These are phyloP conservation scores for Acanthurus leucopareius DNA, from an alignment of 2,797 vertebrate genomes.

Conservation along the genomic window DNA sequence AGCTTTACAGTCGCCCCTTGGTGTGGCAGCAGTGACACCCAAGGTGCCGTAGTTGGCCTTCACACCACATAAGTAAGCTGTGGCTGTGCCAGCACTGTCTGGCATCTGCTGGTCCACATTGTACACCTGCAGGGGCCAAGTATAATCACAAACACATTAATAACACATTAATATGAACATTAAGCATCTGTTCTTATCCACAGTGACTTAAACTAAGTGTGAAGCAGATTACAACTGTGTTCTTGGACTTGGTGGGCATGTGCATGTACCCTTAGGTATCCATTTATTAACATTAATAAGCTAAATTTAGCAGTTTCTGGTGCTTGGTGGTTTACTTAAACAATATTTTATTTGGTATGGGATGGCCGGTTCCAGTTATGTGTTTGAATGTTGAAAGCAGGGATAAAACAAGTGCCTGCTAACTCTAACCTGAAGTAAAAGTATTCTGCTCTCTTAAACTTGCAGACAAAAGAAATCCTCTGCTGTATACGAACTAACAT, in stretches of 20 bases:
- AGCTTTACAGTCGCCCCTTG: constrained; percentile 68
- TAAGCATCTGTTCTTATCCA: not conserved
- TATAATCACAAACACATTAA: not conserved
- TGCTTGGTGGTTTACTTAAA: not conserved
- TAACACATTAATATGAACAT: not conserved
- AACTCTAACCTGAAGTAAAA: not conserved
- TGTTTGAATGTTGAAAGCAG: not conserved
- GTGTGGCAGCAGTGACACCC: constrained; percentile 81
- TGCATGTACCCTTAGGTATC: not conserved
- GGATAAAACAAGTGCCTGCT: not conserved
- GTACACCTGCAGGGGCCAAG: constrained; percentile 80
- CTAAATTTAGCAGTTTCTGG: not conserved
- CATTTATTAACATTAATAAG: not conserved
- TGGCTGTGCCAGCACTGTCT: constrained; percentile 88
- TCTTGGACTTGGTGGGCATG: not conserved
- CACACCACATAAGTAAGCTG: constrained; percentile 87
- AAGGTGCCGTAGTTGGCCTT: constrained; percentile 88
- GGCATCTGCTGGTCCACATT: constrained; percentile 89
- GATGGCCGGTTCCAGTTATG: not conserved
- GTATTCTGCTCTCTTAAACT: not conserved
- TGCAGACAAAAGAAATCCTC: not conserved
- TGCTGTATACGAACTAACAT: not conserved
- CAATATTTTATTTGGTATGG: not conserved
- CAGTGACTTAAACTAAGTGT: not conserved
- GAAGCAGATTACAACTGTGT: not conserved